A percentile compares a stretch with the other conserved stretches of the same genome.
Evolutionary conservation across 2,113 vertebrate species (phyloP).

Genomic region (Pyxicephalus adspersus): DNA sequence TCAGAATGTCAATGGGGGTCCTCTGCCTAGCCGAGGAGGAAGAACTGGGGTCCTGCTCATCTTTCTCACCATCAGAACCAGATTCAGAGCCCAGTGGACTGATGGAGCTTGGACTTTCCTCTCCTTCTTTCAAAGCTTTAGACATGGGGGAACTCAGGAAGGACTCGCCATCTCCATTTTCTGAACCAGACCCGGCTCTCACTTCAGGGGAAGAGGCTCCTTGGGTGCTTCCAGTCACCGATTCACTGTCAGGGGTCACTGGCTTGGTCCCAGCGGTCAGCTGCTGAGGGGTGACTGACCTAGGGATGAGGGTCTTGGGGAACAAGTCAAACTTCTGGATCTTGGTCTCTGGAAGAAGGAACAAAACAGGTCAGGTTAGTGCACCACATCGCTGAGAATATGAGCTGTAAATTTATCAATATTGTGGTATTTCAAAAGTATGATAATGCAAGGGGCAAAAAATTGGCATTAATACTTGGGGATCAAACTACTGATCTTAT

Average conservation of each 20-base stretch:
- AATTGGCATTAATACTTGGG: no score
- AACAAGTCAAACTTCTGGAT: constrained; percentile 96
- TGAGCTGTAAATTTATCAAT: no score
- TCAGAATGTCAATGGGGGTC: constrained; percentile 97
- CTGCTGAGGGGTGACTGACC: constrained; percentile 81
- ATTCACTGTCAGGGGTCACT: constrained; percentile 84
- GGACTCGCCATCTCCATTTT: constrained; percentile 91
- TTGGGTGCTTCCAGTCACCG: constrained; percentile 69
- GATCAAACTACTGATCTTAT: no score
- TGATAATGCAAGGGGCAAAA: no score
- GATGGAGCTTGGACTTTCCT: constrained; percentile 85
- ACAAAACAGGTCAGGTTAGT: constrained; percentile 16
- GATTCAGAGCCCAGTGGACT: constrained; percentile 94
- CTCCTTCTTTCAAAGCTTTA: constrained; percentile 81
- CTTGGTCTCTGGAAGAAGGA: constrained; percentile 78
- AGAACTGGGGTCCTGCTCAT: constrained; percentile 85
- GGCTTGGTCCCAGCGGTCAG: constrained; percentile 73
- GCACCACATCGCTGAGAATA: no score
- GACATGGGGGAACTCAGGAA: constrained; percentile 83
- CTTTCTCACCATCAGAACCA: constrained; percentile 92
- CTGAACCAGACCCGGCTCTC: constrained; percentile 89
- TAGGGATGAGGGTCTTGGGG: constrained; percentile 83
- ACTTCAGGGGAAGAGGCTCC: constrained; percentile 91
- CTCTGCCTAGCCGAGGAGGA: constrained; percentile 81
- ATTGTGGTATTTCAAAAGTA: no score